Conservation (phyloP, 2,888 invertebrate genomes). For the Dascillus cervinus region DNA sequence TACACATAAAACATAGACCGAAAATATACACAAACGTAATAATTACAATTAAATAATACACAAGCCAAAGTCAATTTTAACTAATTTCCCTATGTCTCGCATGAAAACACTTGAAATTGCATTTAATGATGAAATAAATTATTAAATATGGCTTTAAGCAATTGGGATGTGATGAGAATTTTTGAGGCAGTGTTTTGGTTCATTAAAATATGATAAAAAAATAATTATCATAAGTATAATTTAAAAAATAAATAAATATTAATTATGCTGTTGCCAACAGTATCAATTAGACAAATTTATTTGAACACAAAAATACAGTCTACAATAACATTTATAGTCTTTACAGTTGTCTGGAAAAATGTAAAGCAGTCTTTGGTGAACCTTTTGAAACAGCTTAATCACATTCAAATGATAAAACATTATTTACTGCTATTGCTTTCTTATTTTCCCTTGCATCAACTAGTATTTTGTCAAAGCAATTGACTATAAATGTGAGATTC, state of each 20-base stretch:
- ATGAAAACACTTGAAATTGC: no score
- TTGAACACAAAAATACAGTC: slow-evolving; percentile 28
- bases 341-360: no score
- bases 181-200: slow-evolving; percentile 30
- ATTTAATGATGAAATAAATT: no score
- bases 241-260: slow-evolving; percentile 13
- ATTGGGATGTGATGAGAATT: slow-evolving; percentile 20
- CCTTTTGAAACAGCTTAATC: no score
- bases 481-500: no score
- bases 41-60: slow-evolving; percentile 15
- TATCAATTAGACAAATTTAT: slow-evolving; percentile 8
- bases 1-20: background rate
- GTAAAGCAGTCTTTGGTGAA: no score
- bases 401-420: no score
- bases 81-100: no score
- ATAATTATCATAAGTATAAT: slow-evolving; percentile 7
- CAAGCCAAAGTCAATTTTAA: no score
- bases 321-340: slow-evolving; percentile 17
- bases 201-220: slow-evolving; percentile 5
- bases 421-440: no score
- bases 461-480: background rate
- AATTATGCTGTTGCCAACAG: slow-evolving; percentile 2
- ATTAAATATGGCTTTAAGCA: no score
- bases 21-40: slow-evolving; percentile 12
- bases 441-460: no score